Conservation (phyloP, 2,113 vertebrate species). For the Argyrosomus japonicus region DNA sequence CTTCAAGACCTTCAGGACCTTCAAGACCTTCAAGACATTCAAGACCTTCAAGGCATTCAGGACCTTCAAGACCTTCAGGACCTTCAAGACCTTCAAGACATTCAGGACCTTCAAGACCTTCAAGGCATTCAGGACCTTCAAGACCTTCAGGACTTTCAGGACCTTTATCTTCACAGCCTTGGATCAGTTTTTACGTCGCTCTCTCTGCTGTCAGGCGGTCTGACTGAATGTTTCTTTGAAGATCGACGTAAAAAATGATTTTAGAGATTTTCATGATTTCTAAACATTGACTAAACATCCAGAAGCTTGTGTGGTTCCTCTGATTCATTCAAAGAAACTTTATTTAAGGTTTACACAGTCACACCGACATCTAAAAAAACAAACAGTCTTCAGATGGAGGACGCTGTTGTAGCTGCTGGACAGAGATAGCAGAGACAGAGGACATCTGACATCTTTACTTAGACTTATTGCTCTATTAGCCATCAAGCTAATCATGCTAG, state of each 20-base stretch:
- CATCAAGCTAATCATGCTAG: background rate
- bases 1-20: no score
- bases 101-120: no score
- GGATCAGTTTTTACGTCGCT: background rate
- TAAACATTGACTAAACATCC: background rate
- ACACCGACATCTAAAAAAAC: background rate
- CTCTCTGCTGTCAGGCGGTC: no score
- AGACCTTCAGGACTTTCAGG: no score
- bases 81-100: no score
- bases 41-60: no score
- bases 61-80: no score
- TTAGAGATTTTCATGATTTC: background rate
- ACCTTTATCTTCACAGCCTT: background rate
- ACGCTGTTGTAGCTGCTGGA: background rate
- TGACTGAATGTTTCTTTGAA: background rate
- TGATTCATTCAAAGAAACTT: background rate
- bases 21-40: background rate
- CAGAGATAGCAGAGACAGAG: no score
- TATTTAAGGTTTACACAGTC: background rate
- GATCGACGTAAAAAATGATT: conserved; percentile 7
- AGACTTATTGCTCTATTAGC: no score
- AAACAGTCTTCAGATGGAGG: background rate
- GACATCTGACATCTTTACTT: no score
- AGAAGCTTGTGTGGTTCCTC: background rate
- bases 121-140: no score